Percentiles rank a stretch among this genome's conserved stretches.
Conservation (phyloP, 2,797 vertebrate genomes). For the Sciurus vulgaris region DNA sequence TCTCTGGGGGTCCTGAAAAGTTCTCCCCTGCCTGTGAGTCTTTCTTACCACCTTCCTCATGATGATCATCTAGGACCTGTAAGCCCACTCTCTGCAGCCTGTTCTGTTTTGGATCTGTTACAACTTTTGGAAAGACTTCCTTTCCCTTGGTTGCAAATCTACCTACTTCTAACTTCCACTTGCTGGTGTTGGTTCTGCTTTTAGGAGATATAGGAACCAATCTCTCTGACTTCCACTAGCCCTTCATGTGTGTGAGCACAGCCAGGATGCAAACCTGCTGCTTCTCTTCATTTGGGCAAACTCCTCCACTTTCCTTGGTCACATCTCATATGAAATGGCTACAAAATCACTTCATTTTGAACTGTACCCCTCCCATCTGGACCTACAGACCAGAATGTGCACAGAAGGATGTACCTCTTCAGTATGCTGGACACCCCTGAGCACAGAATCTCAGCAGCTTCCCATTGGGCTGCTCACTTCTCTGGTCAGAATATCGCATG, state of each 20-base stretch:
- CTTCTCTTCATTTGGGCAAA: background rate
- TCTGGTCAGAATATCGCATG: background rate
- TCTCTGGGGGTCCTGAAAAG: background rate
- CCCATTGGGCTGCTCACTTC: background rate
- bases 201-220: background rate
- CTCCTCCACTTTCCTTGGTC: background rate
- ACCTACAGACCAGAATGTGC: background rate
- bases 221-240: background rate
- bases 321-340: background rate
- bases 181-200: background rate
- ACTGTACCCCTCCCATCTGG: background rate
- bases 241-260: background rate
- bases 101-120: constrained; percentile 25
- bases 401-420: background rate
- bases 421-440: background rate
- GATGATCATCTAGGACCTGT: background rate
- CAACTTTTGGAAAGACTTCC: background rate
- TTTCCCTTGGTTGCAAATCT: background rate
- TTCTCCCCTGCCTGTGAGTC: background rate
- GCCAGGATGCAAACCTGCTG: background rate
- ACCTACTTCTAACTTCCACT: constrained; percentile 22
- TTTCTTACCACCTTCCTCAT: background rate
- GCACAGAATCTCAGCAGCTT: background rate
- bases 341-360: background rate
- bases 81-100: background rate